Conservation (phyloP, 1,140 invertebrate species). For the Saccostrea echinata region DNA sequence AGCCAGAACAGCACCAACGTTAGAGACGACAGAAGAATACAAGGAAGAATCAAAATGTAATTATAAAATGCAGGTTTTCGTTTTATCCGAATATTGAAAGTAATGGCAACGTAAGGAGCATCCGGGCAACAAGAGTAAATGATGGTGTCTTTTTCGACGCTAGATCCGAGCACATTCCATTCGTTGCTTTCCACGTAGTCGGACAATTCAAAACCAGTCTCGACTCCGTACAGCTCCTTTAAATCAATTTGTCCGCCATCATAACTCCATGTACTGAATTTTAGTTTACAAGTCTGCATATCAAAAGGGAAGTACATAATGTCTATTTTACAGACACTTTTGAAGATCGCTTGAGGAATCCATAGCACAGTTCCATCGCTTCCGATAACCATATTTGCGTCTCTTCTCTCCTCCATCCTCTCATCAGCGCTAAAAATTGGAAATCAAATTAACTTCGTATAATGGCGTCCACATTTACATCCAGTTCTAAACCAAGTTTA, state of each 20-base stretch:
- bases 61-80: conserved; percentile 80
- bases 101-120: conserved; percentile 78
- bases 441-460: conserved; percentile 6
- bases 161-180: conserved; percentile 76
- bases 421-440: conserved; percentile 76
- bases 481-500: too few relatives aligned
- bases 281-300: conserved; percentile 77
- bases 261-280: conserved; percentile 80
- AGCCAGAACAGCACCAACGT: conserved; percentile 81
- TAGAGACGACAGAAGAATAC: conserved; percentile 79
- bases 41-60: conserved; percentile 80
- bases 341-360: conserved; percentile 99
- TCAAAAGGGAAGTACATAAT: conserved; percentile 80
- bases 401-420: conserved; percentile 76
- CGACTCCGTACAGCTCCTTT: conserved; percentile 69
- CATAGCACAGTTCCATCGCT: conserved; percentile 97
- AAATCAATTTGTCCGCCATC: conserved; percentile 79
- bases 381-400: conserved; percentile 77
- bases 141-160: conserved; percentile 72
- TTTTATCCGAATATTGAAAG: conserved; percentile 75
- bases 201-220: conserved; percentile 74
- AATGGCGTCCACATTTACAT: not conserved
- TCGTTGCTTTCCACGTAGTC: conserved; percentile 80
- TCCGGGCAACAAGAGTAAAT: conserved; percentile 79
- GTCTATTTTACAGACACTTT: conserved; percentile 93